Evolutionary conservation across 1,140 invertebrate genomes (phyloP).

Genomic region (Steinernema feltiae): DNA sequence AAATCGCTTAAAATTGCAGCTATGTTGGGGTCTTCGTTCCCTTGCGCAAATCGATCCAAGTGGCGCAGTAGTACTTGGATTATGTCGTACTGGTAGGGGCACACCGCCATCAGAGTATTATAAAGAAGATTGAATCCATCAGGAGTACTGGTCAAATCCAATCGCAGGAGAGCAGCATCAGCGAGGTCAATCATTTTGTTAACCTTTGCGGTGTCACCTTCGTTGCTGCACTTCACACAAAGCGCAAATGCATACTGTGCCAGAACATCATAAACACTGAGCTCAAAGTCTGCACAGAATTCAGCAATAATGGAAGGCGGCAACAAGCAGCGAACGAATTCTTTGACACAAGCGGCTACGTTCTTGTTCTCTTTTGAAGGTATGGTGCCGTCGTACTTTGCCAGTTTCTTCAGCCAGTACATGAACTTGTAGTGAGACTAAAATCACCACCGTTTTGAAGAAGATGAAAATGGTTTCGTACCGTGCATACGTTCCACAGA

Average conservation of each 20-base stretch:
- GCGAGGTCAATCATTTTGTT: not conserved
- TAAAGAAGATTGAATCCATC: not conserved
- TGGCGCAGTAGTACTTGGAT: not conserved
- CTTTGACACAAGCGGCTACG: not conserved
- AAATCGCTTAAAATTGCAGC: not conserved
- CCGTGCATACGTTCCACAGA: too few species aligned
- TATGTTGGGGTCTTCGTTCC: not conserved
- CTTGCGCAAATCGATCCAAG: not conserved
- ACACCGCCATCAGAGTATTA: not conserved
- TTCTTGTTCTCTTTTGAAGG: not conserved
- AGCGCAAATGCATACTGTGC: not conserved
- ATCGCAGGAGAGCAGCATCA: not conserved
- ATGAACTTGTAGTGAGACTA: too few species aligned
- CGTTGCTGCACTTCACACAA: not conserved
- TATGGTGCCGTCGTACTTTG: not conserved
- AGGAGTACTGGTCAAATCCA: not conserved
- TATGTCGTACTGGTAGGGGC: not conserved
- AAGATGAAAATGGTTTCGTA: too few species aligned
- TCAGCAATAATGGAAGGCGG: not conserved
- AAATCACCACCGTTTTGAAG: too few species aligned
- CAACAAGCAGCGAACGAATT: not conserved
- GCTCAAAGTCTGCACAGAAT: not conserved
- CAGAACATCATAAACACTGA: not conserved
- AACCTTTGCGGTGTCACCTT: not conserved
- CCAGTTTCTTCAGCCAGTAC: not conserved